A percentile compares a stretch with the other conserved stretches of the same genome.
Conservation (phyloP, 1,140 invertebrate genomes). For the Polypedilum pembai region DNA sequence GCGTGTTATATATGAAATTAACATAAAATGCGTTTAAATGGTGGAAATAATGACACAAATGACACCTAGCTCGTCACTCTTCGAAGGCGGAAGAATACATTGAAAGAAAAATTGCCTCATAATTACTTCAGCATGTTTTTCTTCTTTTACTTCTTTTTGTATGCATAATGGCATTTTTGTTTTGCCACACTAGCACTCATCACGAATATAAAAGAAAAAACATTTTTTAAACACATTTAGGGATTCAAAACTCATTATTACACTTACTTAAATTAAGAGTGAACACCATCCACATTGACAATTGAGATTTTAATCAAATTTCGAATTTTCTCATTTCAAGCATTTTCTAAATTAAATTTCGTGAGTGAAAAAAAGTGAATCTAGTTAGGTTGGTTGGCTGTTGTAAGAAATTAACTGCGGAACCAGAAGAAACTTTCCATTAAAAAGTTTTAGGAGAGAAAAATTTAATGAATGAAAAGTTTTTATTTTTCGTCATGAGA, state of each 20-base stretch:
- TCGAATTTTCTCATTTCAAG: neutral
- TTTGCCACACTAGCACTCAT: too few relatives aligned
- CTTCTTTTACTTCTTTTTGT: too few relatives aligned
- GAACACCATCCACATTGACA: neutral
- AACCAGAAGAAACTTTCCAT: neutral
- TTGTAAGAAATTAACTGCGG: neutral
- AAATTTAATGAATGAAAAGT: conserved; percentile 3
- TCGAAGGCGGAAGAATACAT: neutral
- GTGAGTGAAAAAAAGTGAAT: conserved; percentile 13
- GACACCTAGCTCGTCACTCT: neutral
- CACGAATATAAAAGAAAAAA: too few relatives aligned
- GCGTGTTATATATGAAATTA: neutral
- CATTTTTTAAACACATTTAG: too few relatives aligned
- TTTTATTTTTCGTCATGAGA: neutral
- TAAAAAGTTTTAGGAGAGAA: neutral
- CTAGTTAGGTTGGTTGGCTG: neutral
- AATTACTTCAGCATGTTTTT: conserved; percentile 12
- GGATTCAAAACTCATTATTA: too few relatives aligned
- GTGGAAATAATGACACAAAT: neutral
- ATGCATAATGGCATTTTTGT: too few relatives aligned
- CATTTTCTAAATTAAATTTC: neutral
- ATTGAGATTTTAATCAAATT: neutral
- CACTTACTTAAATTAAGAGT: too few relatives aligned
- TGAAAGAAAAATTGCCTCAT: neutral
- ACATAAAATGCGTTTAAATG: conserved; percentile 9